phyloP scores from a whole-genome alignment of 1,140 invertebrate genomes.

The Nylanderia fulva region DNA sequence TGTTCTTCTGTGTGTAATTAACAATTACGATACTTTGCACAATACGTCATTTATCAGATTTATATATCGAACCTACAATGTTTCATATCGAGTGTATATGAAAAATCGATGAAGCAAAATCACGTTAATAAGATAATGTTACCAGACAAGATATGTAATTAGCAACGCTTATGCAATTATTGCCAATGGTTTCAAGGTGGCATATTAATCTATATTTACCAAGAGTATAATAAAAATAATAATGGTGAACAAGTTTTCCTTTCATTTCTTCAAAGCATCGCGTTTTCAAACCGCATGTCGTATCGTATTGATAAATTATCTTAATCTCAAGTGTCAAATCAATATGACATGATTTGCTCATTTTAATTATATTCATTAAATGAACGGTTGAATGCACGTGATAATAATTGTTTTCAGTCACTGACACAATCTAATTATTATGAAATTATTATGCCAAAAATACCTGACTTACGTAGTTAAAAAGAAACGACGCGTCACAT shows the following conservation, averaged over 20 bases:
- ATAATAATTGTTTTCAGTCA: no score
- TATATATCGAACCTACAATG: background rate
- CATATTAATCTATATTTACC: slow-evolving; percentile 27
- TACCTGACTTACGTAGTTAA: background rate
- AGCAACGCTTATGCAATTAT: slow-evolving; percentile 16
- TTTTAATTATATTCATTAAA: background rate
- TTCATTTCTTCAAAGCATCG: slow-evolving; percentile 32
- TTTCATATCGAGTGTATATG: background rate
- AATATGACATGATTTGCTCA: background rate
- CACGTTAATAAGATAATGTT: background rate
- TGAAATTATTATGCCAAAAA: background rate
- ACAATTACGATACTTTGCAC: background rate
- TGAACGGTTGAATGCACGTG: background rate
- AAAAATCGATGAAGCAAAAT: background rate
- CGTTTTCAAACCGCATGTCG: slow-evolving; percentile 12
- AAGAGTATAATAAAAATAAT: background rate
- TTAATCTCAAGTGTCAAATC: background rate
- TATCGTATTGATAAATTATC: no score
- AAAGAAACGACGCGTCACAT: background rate
- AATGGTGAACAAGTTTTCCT: slow-evolving; percentile 2
- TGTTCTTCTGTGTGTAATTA: background rate
- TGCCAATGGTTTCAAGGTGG: background rate
- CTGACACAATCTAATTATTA: background rate
- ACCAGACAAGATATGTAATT: slow-evolving; percentile 15
- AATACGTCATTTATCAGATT: background rate